These are phyloP conservation scores for Drosophila ercepeae DNA, from an alignment of 1,140 invertebrate species.

Conservation along the genomic window DNA sequence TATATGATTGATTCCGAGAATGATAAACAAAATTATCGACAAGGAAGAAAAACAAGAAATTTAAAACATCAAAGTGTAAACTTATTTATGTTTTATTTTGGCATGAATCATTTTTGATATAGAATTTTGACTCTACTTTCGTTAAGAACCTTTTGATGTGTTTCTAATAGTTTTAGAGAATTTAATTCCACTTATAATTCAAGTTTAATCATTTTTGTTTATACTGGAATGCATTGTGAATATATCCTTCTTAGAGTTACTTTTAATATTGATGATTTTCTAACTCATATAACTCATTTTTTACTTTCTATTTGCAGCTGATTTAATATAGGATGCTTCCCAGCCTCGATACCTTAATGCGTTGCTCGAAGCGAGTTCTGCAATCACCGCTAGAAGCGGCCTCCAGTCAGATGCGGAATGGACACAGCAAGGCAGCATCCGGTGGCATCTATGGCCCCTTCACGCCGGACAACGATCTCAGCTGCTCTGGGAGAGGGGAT, in stretches of 20 bases:
- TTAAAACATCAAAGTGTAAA: too few relatives aligned
- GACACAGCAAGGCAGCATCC: conserved; percentile 57
- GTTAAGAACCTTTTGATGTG: background rate
- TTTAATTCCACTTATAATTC: too few relatives aligned
- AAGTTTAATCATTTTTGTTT: background rate
- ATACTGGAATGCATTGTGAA: background rate
- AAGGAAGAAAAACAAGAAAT: background rate
- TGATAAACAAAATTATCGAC: too few relatives aligned
- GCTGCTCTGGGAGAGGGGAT: conserved; percentile 90
- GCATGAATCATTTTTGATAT: background rate
- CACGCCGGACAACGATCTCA: conserved; percentile 66
- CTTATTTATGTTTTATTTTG: background rate
- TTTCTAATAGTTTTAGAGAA: background rate
- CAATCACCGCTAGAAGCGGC: conserved; percentile 62
- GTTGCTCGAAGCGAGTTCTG: conserved; percentile 82
- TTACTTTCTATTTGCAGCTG: conserved; percentile 58
- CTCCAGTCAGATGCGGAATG: conserved; percentile 58
- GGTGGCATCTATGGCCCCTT: conserved; percentile 60
- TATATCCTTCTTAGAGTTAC: too few relatives aligned
- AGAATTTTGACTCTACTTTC: background rate
- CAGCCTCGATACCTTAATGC: conserved; percentile 80
- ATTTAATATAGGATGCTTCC: conserved; percentile 80
- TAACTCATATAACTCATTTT: background rate
- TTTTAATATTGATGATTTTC: too few relatives aligned
- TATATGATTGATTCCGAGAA: too few relatives aligned